Conservation (phyloP, 2,797 vertebrate species). For the Neosilurus hyrtlii region DNA sequence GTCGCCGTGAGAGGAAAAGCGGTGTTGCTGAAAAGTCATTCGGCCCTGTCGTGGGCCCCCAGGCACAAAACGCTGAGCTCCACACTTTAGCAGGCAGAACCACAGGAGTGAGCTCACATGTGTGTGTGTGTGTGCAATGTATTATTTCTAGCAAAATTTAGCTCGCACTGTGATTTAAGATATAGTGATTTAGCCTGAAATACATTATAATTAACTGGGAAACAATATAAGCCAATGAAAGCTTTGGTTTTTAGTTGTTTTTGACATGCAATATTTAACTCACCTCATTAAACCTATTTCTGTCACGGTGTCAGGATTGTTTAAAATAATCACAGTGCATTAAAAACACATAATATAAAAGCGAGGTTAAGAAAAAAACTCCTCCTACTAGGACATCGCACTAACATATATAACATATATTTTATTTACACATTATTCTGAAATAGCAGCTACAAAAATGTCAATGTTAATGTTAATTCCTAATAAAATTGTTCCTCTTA, state of each 20-base stretch:
- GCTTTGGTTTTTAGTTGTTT: slow-evolving; percentile 1
- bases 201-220: slow-evolving; percentile 9
- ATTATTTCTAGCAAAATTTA: slow-evolving; percentile 64
- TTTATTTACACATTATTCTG: neutral
- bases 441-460: neutral
- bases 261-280: neutral
- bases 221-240: slow-evolving; percentile 25
- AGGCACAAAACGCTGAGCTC: slow-evolving; percentile 73
- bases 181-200: slow-evolving; percentile 50
- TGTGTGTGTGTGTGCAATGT: slow-evolving; percentile 60
- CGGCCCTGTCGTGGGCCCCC: slow-evolving; percentile 60
- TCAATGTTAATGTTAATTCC: neutral
- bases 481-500: neutral
- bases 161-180: slow-evolving; percentile 62
- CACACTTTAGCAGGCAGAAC: slow-evolving; percentile 55
- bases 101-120: slow-evolving; percentile 57
- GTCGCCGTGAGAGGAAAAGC: slow-evolving; percentile 68
- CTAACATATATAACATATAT: neutral
- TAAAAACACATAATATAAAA: no score
- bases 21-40: slow-evolving; percentile 75
- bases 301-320: neutral
- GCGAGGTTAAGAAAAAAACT: no score
- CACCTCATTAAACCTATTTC: slow-evolving; percentile 19
- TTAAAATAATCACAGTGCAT: neutral
- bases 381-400: no score